Conservation (phyloP, 2,888 invertebrate genomes). For the Philereme transversata region DNA sequence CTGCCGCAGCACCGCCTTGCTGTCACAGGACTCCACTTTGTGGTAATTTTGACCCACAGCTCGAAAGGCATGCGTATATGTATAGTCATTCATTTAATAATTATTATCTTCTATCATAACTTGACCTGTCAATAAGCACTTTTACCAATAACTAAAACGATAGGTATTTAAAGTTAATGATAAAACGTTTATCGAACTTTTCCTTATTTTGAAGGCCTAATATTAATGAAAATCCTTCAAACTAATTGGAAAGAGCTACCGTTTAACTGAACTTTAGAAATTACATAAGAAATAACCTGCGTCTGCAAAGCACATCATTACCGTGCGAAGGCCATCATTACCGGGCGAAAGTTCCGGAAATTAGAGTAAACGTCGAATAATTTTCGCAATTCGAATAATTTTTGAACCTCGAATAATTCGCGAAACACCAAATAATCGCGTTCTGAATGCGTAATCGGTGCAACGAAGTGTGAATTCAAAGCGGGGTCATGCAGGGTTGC, state of each 20-base stretch:
- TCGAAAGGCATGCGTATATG: too few relatives aligned
- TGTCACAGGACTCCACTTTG: too few relatives aligned
- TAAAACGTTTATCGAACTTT: too few relatives aligned
- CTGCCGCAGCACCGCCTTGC: too few relatives aligned
- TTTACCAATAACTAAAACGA: too few relatives aligned
- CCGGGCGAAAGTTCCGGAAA: neutral
- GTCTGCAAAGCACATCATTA: slow-evolving; percentile 7
- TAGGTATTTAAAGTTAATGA: too few relatives aligned
- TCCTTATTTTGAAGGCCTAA: too few relatives aligned
- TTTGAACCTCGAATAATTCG: slow-evolving; percentile 33
- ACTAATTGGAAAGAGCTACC: neutral
- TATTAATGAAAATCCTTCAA: too few relatives aligned
- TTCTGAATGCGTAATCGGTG: slow-evolving; percentile 52
- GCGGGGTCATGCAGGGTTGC: slow-evolving; percentile 38
- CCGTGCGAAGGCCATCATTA: slow-evolving; percentile 11
- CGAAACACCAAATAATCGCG: slow-evolving; percentile 44
- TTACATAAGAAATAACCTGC: neutral
- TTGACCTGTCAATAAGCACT: too few relatives aligned
- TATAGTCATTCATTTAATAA: too few relatives aligned
- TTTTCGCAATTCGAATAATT: slow-evolving; percentile 19
- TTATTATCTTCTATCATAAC: too few relatives aligned
- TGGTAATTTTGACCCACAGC: too few relatives aligned
- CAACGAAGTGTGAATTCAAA: slow-evolving; percentile 59
- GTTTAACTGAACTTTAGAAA: neutral
- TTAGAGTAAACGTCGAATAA: slow-evolving; percentile 29